Evolutionary conservation across 1,140 invertebrate genomes (phyloP), one percentile per base, ranked within the genome.

Genomic region (Drosophila suzukii): DNA sequence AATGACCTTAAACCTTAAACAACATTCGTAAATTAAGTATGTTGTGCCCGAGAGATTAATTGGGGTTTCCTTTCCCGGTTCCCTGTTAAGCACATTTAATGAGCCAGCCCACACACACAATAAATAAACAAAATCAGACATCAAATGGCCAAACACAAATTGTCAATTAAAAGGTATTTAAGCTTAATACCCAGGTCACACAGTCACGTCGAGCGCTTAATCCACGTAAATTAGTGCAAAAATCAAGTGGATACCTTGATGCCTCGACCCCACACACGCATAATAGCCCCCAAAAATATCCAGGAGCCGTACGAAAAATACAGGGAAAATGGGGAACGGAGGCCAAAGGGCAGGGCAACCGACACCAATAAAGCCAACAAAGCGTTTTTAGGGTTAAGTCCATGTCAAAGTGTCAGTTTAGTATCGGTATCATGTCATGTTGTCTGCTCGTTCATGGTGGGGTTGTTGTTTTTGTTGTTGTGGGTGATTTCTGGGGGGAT

Each of bases 351-450:
- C 81, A 75, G 74, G 81, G 59, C 77, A 77, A 89, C 80, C 84
- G 83, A 86, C 83, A 86, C 83, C 83, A 86, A 89, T 89, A 89
- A 89, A 90, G 85, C 85, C 81, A 85, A 90, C 85, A 89, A 89
- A 89, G 84, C 85, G 81, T 90, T 89, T 86, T 90, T 90, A 90
- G 85, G 86, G 86, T 91, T 91, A 91, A 91, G 83, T 91, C 90
- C 86, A 89, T 91, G 90, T 91, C 90, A 91, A 91, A 91, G 90
- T 91, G 90, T 91, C 90, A 91, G 90, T 91, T 91, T 91, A 91
- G 90, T 91, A 91, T 91, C 90, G 90, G 90, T 91, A 90, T 91
- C 90, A 91, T 91, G 90, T 91, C 90, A 91, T 91, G 90, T 88
- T 73, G 88, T 81, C 67, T 71, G 67, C 54, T 71, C 51, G 67